These are phyloP conservation scores for Leptonema lineaticorne DNA, from an alignment of 1,140 invertebrate genomes.

Conservation along the genomic window DNA sequence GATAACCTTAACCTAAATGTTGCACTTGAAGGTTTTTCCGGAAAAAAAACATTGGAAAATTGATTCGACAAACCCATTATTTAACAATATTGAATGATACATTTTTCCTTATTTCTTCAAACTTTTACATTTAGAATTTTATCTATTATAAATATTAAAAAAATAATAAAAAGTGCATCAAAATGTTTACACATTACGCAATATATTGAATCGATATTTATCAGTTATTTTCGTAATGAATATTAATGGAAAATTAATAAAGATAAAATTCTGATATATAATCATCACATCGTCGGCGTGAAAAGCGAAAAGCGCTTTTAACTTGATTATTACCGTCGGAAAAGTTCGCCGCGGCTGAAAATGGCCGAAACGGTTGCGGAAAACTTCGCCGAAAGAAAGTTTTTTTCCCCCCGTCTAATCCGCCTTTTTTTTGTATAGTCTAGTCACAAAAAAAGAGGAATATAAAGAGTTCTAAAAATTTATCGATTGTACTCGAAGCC, in stretches of 20 bases:
- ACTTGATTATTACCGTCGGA: neutral
- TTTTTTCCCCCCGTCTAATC: no score
- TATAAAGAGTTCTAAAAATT: no score
- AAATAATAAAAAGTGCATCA: neutral
- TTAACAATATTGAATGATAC: no score
- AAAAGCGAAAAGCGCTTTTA: neutral
- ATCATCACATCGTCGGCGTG: neutral
- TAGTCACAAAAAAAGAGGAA: no score
- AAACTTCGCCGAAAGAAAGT: no score
- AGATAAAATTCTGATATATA: neutral
- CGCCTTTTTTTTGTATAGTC: no score
- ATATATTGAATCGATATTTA: no score
- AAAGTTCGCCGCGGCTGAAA: neutral
- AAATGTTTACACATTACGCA: no score
- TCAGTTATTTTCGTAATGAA: neutral
- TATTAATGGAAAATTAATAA: neutral
- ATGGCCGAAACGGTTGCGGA: no score
- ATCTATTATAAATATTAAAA: neutral
- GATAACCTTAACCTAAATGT: slow-evolving; percentile 5
- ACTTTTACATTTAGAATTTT: neutral
- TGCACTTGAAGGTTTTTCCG: neutral
- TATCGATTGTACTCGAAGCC: no score
- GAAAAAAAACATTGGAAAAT: neutral
- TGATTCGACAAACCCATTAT: neutral
- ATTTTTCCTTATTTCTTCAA: no score